A percentile compares a stretch with the other conserved stretches of the same genome.
Evolutionary conservation across 2,797 vertebrate species (phyloP).

Genomic region (Coracias cyanogaster): DNA sequence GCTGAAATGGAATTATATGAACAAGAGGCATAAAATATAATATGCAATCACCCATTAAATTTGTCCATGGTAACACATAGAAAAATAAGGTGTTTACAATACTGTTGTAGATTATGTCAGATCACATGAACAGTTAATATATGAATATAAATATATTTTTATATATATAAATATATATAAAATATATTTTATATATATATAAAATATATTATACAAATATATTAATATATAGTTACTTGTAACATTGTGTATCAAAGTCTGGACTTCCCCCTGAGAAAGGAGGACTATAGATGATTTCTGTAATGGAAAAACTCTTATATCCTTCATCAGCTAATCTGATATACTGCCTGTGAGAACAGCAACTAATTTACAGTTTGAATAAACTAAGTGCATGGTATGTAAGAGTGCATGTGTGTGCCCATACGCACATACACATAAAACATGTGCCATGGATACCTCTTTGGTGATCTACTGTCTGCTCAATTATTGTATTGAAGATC

Average conservation of each 20-base stretch:
- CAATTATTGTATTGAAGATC: background rate
- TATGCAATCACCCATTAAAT: background rate
- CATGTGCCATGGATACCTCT: background rate
- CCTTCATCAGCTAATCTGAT: background rate
- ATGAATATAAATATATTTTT: no score
- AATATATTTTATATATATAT: no score
- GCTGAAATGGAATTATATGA: background rate
- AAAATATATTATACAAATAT: no score
- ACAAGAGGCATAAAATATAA: background rate
- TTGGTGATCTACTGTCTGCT: background rate
- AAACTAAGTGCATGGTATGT: background rate
- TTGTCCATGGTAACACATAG: background rate
- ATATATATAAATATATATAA: no score
- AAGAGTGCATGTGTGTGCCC: background rate
- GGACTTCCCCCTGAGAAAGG: background rate
- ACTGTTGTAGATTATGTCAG: background rate
- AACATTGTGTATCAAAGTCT: background rate
- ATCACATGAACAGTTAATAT: background rate
- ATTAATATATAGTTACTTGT: background rate
- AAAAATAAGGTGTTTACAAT: background rate
- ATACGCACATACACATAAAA: background rate
- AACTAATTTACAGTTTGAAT: background rate
- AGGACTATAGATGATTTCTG: background rate
- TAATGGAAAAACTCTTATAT: background rate
- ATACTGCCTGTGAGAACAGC: background rate